Evolutionary conservation across 2,797 vertebrate genomes (phyloP).

Genomic region (Gymnocypris eckloni): DNA sequence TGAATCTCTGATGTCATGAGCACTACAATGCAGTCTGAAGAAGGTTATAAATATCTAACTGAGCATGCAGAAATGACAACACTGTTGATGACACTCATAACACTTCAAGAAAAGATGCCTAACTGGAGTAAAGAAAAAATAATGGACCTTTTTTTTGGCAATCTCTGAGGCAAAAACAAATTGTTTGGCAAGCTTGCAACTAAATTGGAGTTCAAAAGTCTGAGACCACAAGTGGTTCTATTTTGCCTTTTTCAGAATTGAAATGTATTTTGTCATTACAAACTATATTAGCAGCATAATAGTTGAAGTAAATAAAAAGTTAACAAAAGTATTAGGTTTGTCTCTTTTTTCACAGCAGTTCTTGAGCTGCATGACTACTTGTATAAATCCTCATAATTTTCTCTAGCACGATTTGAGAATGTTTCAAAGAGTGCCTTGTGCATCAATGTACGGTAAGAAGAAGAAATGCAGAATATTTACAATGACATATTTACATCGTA

Average conservation of each 20-base stretch:
- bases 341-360: background rate
- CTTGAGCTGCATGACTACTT: background rate
- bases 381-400: background rate
- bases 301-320: background rate
- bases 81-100: constrained; percentile 60
- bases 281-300: background rate
- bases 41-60: constrained; percentile 41
- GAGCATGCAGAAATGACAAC: constrained; percentile 61
- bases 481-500: background rate
- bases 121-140: constrained; percentile 8
- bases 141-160: background rate
- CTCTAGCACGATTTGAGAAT: background rate
- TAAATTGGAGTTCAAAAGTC: constrained; percentile 16
- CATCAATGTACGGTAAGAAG: background rate
- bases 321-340: background rate
- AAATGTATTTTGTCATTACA: background rate
- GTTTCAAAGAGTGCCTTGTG: background rate
- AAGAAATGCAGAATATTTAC: background rate
- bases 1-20: constrained; percentile 33
- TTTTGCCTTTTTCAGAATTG: background rate
- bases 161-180: background rate
- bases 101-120: constrained; percentile 40
- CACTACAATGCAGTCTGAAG: constrained; percentile 34
- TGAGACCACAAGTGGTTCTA: background rate
- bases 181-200: background rate